Evolutionary conservation across 35 echinoderm and acorn worm genomes (phyloP).

Genomic region (Strongylocentrotus purpuratus): DNA sequence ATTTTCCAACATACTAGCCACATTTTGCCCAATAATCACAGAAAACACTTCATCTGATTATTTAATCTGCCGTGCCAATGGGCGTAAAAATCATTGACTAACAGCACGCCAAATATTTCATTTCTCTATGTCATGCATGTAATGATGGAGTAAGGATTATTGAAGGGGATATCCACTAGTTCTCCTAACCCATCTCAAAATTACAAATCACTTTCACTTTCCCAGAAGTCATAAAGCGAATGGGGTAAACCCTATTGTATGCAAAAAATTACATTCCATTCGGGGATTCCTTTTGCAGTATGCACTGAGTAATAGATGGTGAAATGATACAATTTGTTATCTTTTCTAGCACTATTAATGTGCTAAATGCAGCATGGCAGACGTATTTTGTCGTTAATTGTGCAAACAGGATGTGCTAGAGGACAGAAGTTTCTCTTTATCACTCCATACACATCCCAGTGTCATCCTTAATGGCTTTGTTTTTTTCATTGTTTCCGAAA

Average conservation of each 20-base stretch:
- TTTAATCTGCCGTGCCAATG: too few species aligned
- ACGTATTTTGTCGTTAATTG: background rate
- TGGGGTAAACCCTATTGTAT: background rate
- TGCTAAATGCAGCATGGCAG: background rate
- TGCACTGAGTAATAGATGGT: background rate
- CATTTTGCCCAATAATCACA: too few species aligned
- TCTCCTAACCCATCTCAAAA: too few species aligned
- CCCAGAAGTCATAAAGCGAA: background rate
- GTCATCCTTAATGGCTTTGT: slow-evolving; percentile 10
- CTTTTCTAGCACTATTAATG: background rate
- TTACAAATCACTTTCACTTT: background rate
- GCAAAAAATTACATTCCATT: too few species aligned
- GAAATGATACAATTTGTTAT: background rate
- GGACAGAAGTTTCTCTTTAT: background rate
- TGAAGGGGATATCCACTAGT: too few species aligned
- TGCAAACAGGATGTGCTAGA: background rate
- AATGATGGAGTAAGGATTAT: too few species aligned
- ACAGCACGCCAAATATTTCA: too few species aligned
- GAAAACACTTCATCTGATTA: too few species aligned
- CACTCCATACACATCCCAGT: background rate
- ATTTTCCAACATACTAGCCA: too few species aligned
- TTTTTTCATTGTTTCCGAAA: background rate
- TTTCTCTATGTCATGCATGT: too few species aligned
- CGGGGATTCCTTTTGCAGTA: background rate
- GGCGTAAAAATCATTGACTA: too few species aligned